Base-by-base conservation (phyloP, 2,797 vertebrate species). In the Sus cebifrons region DNA sequence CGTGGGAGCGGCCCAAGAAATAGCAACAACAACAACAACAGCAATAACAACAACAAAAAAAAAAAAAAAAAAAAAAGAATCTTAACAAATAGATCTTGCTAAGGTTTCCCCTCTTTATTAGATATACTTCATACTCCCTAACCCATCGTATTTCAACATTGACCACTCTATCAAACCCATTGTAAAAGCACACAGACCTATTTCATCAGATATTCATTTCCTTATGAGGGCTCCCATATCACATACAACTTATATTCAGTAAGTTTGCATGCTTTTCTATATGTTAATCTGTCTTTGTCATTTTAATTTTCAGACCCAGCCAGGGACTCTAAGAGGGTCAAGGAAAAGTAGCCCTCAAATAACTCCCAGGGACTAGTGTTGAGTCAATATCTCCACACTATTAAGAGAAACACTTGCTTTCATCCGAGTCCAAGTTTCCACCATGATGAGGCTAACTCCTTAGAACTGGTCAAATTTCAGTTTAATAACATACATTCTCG, bases 401-500 rank as follows among this genome's bases (percentile, higher is more conserved):
- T 90, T 94, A 54, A 84, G 62, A 7, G 84, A 95, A 86, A 64
- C 17, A 78, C 13, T 73, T 64, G 8, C 64, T 70, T 67, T 71
- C 27, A 49, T 70, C 21, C 40, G 27, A 75, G 58, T 14, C 60
- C 65, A 86, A 67, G 8, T 87, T 84, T 67, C 32, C 10, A 29
- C 54, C 36, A 29, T 58, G 9, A 52, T 78, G 52, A 75, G 17
- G 71, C 20, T 64, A 94, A 91, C 40, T 92, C 56, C 64, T 87
- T 56, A 77, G 67, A 81, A 56, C 4, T 29, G 52, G 23, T 86
- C 29, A 83, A 75, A 83, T 82, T 89, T 29, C 74, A 86, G 27
- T 49, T 89, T 82, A 93, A 78, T 92, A 77, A 44, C 54, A 94
- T 75, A 78, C 32, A 67, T 65, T 52, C 62, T 9, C 82, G 68